phyloP scores from a whole-genome alignment of 2,797 vertebrate species.

The Varecia variegata region DNA sequence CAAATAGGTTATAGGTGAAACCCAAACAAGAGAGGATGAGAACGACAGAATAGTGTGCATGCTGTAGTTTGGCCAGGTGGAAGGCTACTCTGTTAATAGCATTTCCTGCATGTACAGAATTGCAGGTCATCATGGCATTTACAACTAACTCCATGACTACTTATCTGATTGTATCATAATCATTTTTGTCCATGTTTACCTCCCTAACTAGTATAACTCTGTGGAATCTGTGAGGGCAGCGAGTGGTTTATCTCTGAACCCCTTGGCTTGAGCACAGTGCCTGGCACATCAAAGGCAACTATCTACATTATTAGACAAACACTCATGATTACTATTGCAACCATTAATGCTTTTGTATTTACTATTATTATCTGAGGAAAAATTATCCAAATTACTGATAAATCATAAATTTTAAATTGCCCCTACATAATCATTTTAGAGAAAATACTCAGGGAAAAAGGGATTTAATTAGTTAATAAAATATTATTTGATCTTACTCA shows the following conservation, averaged over 20 bases:
- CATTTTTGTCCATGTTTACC: neutral
- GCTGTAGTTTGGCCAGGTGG: neutral
- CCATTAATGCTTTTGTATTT: neutral
- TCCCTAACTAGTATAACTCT: neutral
- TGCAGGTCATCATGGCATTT: neutral
- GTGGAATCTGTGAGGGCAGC: neutral
- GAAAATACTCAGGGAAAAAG: neutral
- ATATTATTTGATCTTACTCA: neutral
- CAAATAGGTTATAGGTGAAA: neutral
- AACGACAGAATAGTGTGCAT: neutral
- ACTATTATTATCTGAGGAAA: neutral
- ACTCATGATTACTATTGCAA: neutral
- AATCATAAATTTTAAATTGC: neutral
- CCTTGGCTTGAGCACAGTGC: no score
- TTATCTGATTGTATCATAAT: neutral
- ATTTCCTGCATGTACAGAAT: neutral
- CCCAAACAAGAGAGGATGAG: neutral
- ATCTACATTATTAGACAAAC: neutral
- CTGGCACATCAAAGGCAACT: neutral
- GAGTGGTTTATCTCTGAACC: neutral
- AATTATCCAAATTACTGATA: neutral
- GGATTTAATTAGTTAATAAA: neutral
- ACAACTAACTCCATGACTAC: neutral
- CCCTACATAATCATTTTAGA: neutral
- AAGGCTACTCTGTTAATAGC: neutral